Evolutionary conservation across 2,113 vertebrate genomes (phyloP).

Genomic region (Symphodus melops): DNA sequence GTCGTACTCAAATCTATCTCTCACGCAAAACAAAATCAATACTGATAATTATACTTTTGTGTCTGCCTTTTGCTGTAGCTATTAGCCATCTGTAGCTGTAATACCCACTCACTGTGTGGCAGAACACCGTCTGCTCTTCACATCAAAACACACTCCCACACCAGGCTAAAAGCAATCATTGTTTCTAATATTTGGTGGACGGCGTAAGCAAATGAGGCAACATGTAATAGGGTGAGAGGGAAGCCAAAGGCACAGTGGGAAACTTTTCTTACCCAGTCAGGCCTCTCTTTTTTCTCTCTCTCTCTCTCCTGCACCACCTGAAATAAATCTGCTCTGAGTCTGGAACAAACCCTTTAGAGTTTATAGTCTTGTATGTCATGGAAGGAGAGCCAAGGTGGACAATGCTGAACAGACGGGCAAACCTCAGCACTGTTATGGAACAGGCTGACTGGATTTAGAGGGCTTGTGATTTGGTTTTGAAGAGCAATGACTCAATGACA

Average conservation of each 20-base stretch:
- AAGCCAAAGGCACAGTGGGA: conserved; percentile 52
- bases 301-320: conserved; percentile 59
- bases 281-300: background rate
- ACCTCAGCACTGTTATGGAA: conserved; percentile 66
- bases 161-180: conserved; percentile 37
- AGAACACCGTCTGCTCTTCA: conserved; percentile 38
- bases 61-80: conserved; percentile 48
- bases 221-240: conserved; percentile 30
- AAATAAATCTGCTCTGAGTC: conserved; percentile 77
- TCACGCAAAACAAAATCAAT: conserved; percentile 35
- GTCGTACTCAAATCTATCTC: conserved; percentile 49
- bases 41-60: conserved; percentile 58
- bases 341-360: conserved; percentile 76
- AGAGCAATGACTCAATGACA: conserved; percentile 71
- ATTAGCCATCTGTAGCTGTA: conserved; percentile 58
- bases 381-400: conserved; percentile 60
- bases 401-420: conserved; percentile 66
- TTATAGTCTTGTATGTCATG: conserved; percentile 72
- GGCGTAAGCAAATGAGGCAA: conserved; percentile 66
- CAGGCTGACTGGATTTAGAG: conserved; percentile 69
- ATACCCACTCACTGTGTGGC: conserved; percentile 39
- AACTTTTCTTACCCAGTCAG: conserved; percentile 69
- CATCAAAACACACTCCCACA: conserved; percentile 59
- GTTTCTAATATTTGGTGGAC: conserved; percentile 63
- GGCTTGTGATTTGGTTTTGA: conserved; percentile 77